Conservation (phyloP, 2,113 vertebrate genomes). For the Leptobrachium leishanense region DNA sequence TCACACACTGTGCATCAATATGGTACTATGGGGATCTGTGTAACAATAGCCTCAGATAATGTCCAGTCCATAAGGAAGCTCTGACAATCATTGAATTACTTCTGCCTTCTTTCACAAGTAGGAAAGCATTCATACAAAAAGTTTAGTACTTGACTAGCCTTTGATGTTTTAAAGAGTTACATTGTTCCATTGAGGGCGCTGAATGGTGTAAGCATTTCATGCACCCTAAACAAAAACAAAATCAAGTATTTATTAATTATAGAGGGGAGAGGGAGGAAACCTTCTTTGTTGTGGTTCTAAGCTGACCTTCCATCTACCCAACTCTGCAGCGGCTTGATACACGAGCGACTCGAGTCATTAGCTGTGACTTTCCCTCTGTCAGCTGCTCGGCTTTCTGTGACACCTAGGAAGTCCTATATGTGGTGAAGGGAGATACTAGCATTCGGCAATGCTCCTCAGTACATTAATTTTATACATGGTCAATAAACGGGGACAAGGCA, state of each 20-base stretch:
- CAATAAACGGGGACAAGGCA: too few species aligned
- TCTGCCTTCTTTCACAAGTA: slow-evolving; percentile 39
- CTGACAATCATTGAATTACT: slow-evolving; percentile 46
- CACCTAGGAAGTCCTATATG: background rate
- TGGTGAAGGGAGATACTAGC: too few species aligned
- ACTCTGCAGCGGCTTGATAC: slow-evolving; percentile 26
- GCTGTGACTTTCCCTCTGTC: background rate
- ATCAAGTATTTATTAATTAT: slow-evolving; percentile 32
- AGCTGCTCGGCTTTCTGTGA: slow-evolving; percentile 16
- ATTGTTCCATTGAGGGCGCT: background rate
- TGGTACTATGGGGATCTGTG: background rate
- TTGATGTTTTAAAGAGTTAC: background rate
- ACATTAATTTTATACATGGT: too few species aligned
- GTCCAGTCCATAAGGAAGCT: slow-evolving; percentile 39
- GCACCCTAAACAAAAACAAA: slow-evolving; percentile 36
- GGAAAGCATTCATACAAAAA: slow-evolving; percentile 45
- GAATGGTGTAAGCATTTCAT: slow-evolving; percentile 17
- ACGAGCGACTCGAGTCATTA: slow-evolving; percentile 20
- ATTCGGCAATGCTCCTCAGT: too few species aligned
- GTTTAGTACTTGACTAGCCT: slow-evolving; percentile 38
- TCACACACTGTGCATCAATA: slow-evolving; percentile 18
- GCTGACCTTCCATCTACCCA: slow-evolving; percentile 14
- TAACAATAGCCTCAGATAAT: slow-evolving; percentile 26
- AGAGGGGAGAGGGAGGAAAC: background rate
- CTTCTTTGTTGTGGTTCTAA: slow-evolving; percentile 35